Conservation (phyloP, 2,113 vertebrate genomes). For the Athene cunicularia region DNA sequence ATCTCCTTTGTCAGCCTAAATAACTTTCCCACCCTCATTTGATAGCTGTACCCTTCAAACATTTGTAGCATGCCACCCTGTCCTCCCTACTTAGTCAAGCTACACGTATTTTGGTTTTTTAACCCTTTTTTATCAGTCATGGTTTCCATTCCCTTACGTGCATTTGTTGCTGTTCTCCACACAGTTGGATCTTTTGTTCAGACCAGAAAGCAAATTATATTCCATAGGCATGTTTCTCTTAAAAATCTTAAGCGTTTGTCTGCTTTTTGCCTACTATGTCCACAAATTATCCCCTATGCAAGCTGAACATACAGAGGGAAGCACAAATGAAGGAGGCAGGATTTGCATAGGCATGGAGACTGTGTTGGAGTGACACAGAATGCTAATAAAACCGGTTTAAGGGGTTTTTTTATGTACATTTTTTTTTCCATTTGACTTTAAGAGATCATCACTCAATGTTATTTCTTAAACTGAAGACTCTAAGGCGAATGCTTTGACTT, state of each 20-base stretch:
- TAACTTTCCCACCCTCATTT: constrained; percentile 5
- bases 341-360: constrained; percentile 10
- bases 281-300: background rate
- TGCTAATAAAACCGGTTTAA: constrained; percentile 49
- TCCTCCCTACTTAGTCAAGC: background rate
- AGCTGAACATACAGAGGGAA: background rate
- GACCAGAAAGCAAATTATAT: background rate
- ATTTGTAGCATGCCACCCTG: constrained; percentile 10
- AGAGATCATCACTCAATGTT: constrained; percentile 71
- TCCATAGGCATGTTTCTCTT: background rate
- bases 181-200: background rate
- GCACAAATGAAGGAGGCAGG: constrained; percentile 23
- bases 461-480: constrained; percentile 72
- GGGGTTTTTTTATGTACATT: constrained; percentile 21
- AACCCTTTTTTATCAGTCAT: background rate
- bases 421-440: constrained; percentile 67
- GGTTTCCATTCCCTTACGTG: background rate
- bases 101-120: background rate
- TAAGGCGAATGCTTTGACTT: constrained; percentile 75
- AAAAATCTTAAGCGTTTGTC: background rate
- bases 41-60: constrained; percentile 28
- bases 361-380: background rate
- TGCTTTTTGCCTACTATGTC: background rate
- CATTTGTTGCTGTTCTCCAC: background rate
- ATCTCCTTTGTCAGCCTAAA: constrained; percentile 12